Conservation (phyloP, 2,113 vertebrate species). For the Antigone vipio region DNA sequence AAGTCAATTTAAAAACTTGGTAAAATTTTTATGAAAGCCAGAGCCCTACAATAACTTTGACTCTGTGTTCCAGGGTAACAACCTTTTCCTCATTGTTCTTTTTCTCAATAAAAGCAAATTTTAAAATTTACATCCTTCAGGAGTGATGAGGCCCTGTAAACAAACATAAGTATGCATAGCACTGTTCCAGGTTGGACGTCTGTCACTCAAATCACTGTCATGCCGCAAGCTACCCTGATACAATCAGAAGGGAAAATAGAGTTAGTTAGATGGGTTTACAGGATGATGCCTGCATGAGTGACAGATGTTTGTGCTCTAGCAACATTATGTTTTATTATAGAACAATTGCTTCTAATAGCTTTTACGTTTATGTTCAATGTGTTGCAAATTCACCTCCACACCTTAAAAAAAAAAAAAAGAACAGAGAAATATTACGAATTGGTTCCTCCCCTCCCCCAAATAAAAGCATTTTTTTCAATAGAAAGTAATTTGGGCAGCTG, state of each 20-base stretch:
- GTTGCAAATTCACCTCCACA: conserved; percentile 43
- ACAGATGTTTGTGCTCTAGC: conserved; percentile 70
- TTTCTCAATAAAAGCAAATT: conserved; percentile 65
- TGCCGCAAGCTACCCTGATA: conserved; percentile 46
- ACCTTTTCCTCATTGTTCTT: background rate
- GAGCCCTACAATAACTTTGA: conserved; percentile 47
- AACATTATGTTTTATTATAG: conserved; percentile 68
- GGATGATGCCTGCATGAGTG: conserved; percentile 62
- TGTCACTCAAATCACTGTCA: conserved; percentile 71
- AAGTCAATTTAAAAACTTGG: conserved; percentile 70
- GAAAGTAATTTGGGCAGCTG: conserved; percentile 58
- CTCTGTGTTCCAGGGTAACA: conserved; percentile 27
- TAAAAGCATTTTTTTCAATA: conserved; percentile 34
- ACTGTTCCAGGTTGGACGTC: background rate
- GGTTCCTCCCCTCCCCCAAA: background rate
- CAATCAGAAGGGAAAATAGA: conserved; percentile 65
- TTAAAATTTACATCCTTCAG: conserved; percentile 68
- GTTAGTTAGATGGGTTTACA: conserved; percentile 62
- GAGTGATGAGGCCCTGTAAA: conserved; percentile 44
- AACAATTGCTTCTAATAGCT: conserved; percentile 72
- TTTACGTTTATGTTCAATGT: conserved; percentile 61
- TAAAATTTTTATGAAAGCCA: conserved; percentile 75
- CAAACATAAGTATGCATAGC: conserved; percentile 55
- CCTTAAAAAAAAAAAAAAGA: background rate
- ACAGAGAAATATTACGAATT: background rate